phyloP scores from a whole-genome alignment of 2,888 invertebrate genomes.

The Allolobophora icterica region DNA sequence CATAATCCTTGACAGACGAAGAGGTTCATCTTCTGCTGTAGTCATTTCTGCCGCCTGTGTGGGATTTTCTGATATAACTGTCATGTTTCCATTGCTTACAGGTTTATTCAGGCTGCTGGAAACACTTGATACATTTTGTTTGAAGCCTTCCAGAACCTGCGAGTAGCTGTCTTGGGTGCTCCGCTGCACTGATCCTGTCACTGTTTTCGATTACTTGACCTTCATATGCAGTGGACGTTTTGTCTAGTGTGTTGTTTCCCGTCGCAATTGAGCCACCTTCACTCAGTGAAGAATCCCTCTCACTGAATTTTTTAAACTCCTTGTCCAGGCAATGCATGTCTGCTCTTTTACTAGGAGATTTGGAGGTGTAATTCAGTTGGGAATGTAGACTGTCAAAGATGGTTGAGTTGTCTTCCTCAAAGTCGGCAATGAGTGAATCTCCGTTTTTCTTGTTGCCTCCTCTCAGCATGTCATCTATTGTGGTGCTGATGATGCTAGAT shows the following conservation, averaged over 20 bases:
- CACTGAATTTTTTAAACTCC: too few species aligned
- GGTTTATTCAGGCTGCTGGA: constrained; percentile 1
- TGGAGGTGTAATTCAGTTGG: neutral
- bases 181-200: neutral
- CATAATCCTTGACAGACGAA: constrained; percentile 51
- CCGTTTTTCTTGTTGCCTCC: neutral
- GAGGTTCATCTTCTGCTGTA: constrained; percentile 9
- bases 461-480: constrained; percentile 51
- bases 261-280: neutral
- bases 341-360: neutral
- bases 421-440: neutral
- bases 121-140: neutral
- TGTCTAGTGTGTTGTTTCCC: neutral
- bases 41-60: neutral
- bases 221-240: too few species aligned
- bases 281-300: neutral
- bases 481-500: constrained; percentile 54
- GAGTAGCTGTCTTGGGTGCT: neutral
- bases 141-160: neutral
- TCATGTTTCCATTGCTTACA: constrained; percentile 41
- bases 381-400: neutral
- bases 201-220: too few species aligned
- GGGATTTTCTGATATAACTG: constrained; percentile 34
- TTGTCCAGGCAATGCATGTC: neutral
- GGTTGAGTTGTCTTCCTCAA: neutral